Evolutionary conservation across 1,140 invertebrate genomes (phyloP), one percentile per base, ranked within the genome.

Genomic region (Pinna nobilis): DNA sequence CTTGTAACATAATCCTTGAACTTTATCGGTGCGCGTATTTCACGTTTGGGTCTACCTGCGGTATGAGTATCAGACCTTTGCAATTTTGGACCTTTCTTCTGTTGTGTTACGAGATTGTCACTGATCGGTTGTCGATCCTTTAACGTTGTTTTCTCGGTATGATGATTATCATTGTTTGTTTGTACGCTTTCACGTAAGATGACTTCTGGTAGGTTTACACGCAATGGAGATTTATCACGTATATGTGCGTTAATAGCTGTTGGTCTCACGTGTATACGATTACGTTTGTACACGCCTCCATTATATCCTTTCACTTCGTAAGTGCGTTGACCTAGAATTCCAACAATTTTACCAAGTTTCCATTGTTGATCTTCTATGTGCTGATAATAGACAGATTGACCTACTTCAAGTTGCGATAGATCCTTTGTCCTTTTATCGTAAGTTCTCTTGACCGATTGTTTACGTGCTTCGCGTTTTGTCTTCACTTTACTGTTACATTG

Each of bases 331-430:
- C 57, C 41, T 23, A 30, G 1, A 4, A 18, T 1, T 51, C 61
- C 57, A 18, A 44, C 0, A 7, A 70, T 28, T 37, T 50, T 47
- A n/a, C 67, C 67, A 15, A 70, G 51, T n/a, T 41, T 61, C 74
- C 70, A 79, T 5, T 37, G 7, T 20, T 61, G 28, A 32, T 61
- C 39, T 69, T 70, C 41, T n/a, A 41, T 35, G 35, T 66, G 70
- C 50, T 70, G 47, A 47, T 70, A 80, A 57, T 61, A 80, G 5
- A 80, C 74, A 60, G 59, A 32, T 32, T 80, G 65, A 20, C 57
- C 68, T 15, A 33, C 59, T 23, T 32, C 50, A 23, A 71, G 30
- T 32, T 65, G 32, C 41, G 60, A 41, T 37, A 75, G 37, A 23
- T 60, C 41, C n/a, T 30, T 44, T 35, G 71, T 32, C 33, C 25